Percentiles rank a stretch among this genome's conserved stretches.
Evolutionary conservation across 2,113 vertebrate species (phyloP).

Genomic region (Xiphophorus couchianus): DNA sequence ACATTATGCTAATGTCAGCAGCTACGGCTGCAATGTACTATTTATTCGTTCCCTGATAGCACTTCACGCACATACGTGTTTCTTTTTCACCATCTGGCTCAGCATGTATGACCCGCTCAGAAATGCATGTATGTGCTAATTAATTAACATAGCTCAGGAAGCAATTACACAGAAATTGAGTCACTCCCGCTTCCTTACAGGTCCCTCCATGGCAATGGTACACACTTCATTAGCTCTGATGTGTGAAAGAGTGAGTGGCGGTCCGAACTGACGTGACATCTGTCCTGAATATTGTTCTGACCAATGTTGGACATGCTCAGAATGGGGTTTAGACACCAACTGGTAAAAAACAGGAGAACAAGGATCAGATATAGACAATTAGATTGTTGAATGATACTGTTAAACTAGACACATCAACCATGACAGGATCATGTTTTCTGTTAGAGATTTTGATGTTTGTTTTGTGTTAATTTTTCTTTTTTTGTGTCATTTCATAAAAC

Average conservation of each 20-base stretch:
- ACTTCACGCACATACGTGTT: slow-evolving; percentile 67
- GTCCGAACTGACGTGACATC: slow-evolving; percentile 56
- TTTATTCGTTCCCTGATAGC: slow-evolving; percentile 62
- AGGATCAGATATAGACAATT: neutral
- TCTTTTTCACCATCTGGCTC: slow-evolving; percentile 73
- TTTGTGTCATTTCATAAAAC: neutral
- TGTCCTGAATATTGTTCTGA: slow-evolving; percentile 26
- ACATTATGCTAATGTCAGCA: slow-evolving; percentile 72
- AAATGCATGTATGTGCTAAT: slow-evolving; percentile 79
- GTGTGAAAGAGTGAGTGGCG: slow-evolving; percentile 56
- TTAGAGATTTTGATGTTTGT: neutral
- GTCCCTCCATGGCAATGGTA: slow-evolving; percentile 66
- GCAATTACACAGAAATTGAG: slow-evolving; percentile 71
- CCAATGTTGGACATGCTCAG: slow-evolving; percentile 20
- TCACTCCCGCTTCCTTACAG: slow-evolving; percentile 26
- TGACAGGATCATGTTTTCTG: neutral
- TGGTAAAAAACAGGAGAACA: slow-evolving; percentile 18
- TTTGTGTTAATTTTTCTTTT: too few relatives aligned
- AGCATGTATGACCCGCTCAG: slow-evolving; percentile 71
- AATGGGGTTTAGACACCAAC: slow-evolving; percentile 20
- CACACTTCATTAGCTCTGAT: slow-evolving; percentile 77
- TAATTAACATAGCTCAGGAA: slow-evolving; percentile 80
- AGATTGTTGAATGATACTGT: neutral
- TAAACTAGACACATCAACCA: neutral
- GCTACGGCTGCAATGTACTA: slow-evolving; percentile 52